phyloP scores from a whole-genome alignment of 2,888 invertebrate species.

The Sycophila texana region DNA sequence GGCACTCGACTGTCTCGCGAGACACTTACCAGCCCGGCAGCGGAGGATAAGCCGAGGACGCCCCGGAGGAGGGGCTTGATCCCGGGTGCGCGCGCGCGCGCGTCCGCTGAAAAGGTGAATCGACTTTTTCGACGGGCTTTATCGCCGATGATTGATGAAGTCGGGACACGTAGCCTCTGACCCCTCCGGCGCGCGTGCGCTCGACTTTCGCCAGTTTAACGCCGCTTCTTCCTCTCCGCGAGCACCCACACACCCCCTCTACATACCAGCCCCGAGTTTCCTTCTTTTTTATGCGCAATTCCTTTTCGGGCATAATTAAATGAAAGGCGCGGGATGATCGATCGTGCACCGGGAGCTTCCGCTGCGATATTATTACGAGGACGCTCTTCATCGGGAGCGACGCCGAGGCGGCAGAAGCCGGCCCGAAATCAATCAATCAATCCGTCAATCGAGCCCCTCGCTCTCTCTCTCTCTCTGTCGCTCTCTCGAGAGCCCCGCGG shows the following conservation, averaged over 20 bases:
- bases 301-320: slow-evolving; percentile 66
- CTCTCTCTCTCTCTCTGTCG: too few species aligned
- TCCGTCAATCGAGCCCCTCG: background rate
- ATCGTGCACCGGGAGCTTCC: slow-evolving; percentile 59
- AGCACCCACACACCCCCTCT: background rate
- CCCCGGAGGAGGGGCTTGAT: slow-evolving; percentile 38
- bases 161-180: slow-evolving; percentile 53
- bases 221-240: background rate
- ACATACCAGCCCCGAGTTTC: background rate
- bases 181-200: slow-evolving; percentile 25
- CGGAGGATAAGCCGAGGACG: background rate
- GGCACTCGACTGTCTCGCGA: slow-evolving; percentile 34
- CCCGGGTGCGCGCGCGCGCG: slow-evolving; percentile 3
- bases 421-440: too few species aligned
- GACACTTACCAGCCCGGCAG: slow-evolving; percentile 24
- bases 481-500: background rate
- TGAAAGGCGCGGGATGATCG: slow-evolving; percentile 70
- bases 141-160: slow-evolving; percentile 71
- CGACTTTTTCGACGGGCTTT: slow-evolving; percentile 65
- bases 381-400: slow-evolving; percentile 13
- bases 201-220: slow-evolving; percentile 27
- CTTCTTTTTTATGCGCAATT: background rate
- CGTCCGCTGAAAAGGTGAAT: slow-evolving; percentile 63
- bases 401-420: too few species aligned
- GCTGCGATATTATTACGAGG: slow-evolving; percentile 34